Evolutionary conservation across 2,888 invertebrate genomes (phyloP).

Genomic region (Netelia fuscicornis): DNA sequence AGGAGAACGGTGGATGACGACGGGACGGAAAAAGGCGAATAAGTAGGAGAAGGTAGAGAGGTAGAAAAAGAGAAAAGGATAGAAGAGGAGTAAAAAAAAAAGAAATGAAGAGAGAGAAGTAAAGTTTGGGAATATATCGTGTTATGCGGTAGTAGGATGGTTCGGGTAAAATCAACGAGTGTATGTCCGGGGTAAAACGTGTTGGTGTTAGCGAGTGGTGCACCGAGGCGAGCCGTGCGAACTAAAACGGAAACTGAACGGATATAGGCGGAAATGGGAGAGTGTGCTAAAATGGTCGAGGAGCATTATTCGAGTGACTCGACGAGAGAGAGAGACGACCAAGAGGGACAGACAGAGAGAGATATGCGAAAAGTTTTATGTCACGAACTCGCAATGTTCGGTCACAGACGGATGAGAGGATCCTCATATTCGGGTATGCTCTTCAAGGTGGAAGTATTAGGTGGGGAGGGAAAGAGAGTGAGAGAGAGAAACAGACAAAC

Average conservation of each 20-base stretch:
- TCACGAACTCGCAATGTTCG: constrained; percentile 8
- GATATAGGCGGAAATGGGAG: background rate
- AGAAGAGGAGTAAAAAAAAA: background rate
- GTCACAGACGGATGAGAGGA: constrained; percentile 15
- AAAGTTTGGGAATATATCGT: background rate
- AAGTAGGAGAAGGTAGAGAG: background rate
- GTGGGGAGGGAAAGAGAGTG: background rate
- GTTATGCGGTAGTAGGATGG: background rate
- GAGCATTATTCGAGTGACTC: constrained; percentile 23
- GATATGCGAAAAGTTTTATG: constrained; percentile 34
- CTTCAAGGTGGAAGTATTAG: background rate
- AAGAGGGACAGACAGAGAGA: background rate
- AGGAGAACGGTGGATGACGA: background rate
- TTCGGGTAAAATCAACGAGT: constrained; percentile 3
- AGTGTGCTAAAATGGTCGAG: background rate
- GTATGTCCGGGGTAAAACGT: background rate
- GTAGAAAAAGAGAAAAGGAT: background rate
- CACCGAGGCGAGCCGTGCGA: background rate
- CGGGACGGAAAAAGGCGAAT: background rate
- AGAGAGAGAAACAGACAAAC: background rate
- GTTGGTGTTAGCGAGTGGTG: background rate
- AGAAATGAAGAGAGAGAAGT: background rate
- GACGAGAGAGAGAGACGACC: constrained; percentile 5
- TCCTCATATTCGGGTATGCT: background rate
- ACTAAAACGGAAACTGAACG: background rate